Percentiles rank a stretch among this genome's conserved stretches.
Evolutionary conservation across 1,140 invertebrate genomes (phyloP).

Genomic region (Cotesia chilonis): DNA sequence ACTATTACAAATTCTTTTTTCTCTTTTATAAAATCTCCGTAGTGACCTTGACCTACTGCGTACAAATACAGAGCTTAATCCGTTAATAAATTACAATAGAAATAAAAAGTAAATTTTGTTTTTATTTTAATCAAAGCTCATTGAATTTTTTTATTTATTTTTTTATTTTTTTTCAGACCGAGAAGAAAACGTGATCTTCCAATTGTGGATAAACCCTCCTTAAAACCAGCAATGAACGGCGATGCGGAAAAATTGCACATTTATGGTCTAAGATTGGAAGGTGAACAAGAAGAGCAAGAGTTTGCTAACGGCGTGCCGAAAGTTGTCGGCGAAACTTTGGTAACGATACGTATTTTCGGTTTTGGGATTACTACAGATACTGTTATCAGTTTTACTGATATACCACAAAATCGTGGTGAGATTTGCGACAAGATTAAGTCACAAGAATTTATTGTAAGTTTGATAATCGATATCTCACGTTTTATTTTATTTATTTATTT

Average conservation of each 20-base stretch:
- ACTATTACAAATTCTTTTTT: no score
- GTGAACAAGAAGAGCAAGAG: conserved; percentile 68
- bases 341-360: conserved; percentile 79
- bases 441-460: conserved; percentile 57
- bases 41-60: no score
- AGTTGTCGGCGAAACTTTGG: conserved; percentile 69
- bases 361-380: conserved; percentile 72
- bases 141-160: no score
- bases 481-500: neutral
- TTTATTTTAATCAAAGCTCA: no score
- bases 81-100: no score
- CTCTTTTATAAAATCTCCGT: no score
- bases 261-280: conserved; percentile 71
- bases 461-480: neutral
- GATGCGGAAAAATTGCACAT: conserved; percentile 54
- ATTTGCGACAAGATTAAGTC: conserved; percentile 56
- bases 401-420: conserved; percentile 62
- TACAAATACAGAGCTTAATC: no score
- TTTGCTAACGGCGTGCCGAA: conserved; percentile 74
- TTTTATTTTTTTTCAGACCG: no score
- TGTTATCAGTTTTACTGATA: conserved; percentile 76
- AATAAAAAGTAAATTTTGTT: no score
- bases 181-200: conserved; percentile 2
- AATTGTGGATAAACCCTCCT: neutral
- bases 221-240: neutral